Percentiles rank a stretch among this genome's conserved stretches.
phyloP scores from a whole-genome alignment of 2,113 vertebrate species.

The Craseonycteris thonglongyai region DNA sequence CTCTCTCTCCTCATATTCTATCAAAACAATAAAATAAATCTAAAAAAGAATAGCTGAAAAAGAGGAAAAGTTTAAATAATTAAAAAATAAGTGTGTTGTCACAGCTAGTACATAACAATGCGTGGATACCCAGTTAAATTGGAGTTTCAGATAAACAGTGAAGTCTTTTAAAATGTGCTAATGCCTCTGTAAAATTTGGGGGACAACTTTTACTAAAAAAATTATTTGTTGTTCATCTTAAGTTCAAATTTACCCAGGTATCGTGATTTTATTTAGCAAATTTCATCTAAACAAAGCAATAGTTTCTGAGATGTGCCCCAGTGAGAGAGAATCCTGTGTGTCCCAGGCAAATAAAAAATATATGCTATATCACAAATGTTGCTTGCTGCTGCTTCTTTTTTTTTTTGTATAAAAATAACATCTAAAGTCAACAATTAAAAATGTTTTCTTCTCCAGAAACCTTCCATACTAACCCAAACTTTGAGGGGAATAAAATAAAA shows the following conservation, averaged over 20 bases:
- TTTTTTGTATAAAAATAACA: neutral
- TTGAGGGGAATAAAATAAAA: too few relatives aligned
- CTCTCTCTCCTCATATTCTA: too few relatives aligned
- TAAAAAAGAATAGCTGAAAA: too few relatives aligned
- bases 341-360: neutral
- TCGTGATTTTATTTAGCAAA: neutral
- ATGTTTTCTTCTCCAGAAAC: neutral
- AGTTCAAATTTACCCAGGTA: neutral
- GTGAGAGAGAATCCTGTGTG: neutral
- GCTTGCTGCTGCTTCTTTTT: neutral
- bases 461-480: neutral
- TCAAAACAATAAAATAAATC: too few relatives aligned
- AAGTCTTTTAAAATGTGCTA: neutral
- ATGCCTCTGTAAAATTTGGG: neutral
- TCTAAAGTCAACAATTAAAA: conserved; percentile 23
- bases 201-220: neutral
- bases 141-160: neutral
- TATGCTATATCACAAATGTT: neutral
- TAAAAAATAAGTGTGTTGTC: too few relatives aligned
- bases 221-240: neutral
- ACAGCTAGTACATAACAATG: neutral
- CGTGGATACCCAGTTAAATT: neutral
- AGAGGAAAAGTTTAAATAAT: too few relatives aligned
- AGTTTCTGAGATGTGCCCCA: neutral
- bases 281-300: neutral